These are phyloP conservation scores for Pammene aurita DNA, from an alignment of 2,888 invertebrate species.

Conservation along the genomic window DNA sequence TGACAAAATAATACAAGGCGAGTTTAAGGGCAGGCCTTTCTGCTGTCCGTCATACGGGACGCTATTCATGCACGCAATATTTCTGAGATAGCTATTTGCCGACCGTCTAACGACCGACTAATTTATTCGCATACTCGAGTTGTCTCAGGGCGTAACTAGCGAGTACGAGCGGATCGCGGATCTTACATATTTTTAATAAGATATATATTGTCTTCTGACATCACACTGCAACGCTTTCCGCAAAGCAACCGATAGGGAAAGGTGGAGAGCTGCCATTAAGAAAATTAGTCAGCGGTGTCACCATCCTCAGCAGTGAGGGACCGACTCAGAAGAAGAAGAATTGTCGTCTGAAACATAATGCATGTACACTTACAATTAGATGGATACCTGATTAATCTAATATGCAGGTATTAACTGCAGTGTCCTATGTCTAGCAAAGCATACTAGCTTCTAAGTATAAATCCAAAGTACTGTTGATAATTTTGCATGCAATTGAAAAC, in stretches of 20 bases:
- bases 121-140: conserved; percentile 65
- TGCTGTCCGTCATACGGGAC: conserved; percentile 81
- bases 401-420: background rate
- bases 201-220: too few species aligned
- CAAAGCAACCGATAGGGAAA: too few species aligned
- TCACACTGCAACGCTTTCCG: too few species aligned
- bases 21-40: conserved; percentile 80
- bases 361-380: too few species aligned
- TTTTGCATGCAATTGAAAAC: too few species aligned
- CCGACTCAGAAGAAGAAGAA: too few species aligned
- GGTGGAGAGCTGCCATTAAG: too few species aligned
- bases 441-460: too few species aligned
- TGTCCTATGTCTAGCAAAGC: too few species aligned
- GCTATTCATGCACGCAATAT: conserved; percentile 81
- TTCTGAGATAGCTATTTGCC: conserved; percentile 72
- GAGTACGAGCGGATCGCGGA: background rate
- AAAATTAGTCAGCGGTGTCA: too few species aligned
- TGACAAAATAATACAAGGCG: conserved; percentile 83
- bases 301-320: too few species aligned
- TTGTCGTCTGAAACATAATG: background rate
- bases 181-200: background rate
- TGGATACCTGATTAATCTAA: background rate
- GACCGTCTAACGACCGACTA: conserved; percentile 77
- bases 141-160: conserved; percentile 27
- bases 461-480: too few species aligned